Evolutionary conservation across 2,113 vertebrate genomes (phyloP).

Genomic region (Stercorarius parasiticus): DNA sequence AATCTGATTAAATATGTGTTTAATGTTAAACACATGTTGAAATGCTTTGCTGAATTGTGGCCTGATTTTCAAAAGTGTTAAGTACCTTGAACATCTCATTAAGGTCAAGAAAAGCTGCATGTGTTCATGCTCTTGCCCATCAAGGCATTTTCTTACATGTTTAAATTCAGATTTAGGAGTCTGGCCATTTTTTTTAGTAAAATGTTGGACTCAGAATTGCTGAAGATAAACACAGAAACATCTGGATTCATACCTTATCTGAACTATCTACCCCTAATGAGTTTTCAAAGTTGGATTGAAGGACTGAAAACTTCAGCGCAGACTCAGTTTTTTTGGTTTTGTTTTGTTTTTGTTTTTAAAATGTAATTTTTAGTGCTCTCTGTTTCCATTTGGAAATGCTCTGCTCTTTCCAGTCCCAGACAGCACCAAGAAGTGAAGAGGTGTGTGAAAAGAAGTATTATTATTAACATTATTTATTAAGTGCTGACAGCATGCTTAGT

Average conservation of each 20-base stretch:
- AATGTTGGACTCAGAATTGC: neutral
- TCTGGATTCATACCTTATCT: constrained; percentile 63
- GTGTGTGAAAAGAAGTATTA: constrained; percentile 21
- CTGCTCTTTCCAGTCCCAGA: constrained; percentile 6
- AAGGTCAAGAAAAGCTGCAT: constrained; percentile 50
- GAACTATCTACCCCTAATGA: constrained; percentile 46
- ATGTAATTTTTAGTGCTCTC: constrained; percentile 10
- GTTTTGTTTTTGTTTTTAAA: constrained; percentile 23
- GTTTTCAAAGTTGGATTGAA: constrained; percentile 34
- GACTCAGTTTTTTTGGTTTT: constrained; percentile 9
- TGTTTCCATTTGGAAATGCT: constrained; percentile 40
- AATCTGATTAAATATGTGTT: constrained; percentile 67
- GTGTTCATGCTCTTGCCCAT: constrained; percentile 38
- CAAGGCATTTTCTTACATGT: constrained; percentile 32
- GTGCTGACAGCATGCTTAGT: constrained; percentile 23
- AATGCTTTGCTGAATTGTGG: constrained; percentile 62
- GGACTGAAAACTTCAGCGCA: neutral
- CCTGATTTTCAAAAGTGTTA: constrained; percentile 63
- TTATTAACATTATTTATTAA: constrained; percentile 48
- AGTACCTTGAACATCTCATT: constrained; percentile 53
- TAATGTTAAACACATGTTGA: constrained; percentile 66
- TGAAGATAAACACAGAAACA: constrained; percentile 47
- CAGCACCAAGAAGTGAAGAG: constrained; percentile 12
- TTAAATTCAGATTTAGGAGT: constrained; percentile 23
- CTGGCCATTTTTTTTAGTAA: neutral